Conservation (phyloP, 2,113 vertebrate species). For the Oxygymnocypris stewartii region DNA sequence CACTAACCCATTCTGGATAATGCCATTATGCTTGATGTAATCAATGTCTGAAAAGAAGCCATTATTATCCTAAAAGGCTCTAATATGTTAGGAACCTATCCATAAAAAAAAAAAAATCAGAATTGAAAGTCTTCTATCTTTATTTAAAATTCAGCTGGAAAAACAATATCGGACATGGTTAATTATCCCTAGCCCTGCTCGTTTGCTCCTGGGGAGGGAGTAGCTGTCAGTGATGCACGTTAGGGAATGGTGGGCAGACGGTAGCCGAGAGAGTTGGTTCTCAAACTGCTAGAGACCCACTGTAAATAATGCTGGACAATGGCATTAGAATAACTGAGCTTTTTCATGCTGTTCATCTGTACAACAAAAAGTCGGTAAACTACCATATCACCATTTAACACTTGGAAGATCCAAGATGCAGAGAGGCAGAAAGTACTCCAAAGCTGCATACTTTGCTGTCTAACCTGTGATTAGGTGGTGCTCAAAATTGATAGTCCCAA, state of each 20-base stretch:
- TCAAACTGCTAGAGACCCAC: background rate
- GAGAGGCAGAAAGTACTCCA: constrained; percentile 1
- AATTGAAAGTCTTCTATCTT: constrained; percentile 47
- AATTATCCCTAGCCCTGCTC: constrained; percentile 39
- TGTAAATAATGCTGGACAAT: background rate
- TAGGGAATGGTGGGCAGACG: background rate
- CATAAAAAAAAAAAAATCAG: too few species aligned
- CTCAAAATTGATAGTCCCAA: background rate
- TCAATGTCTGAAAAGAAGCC: constrained; percentile 34
- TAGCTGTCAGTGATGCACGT: constrained; percentile 60
- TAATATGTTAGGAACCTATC: constrained; percentile 12
- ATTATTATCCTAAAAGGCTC: constrained; percentile 44
- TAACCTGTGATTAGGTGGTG: constrained; percentile 2
- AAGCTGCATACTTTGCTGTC: background rate
- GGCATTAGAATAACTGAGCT: background rate
- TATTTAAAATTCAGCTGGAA: constrained; percentile 50
- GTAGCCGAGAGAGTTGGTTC: background rate
- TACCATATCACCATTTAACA: background rate
- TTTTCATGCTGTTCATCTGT: background rate
- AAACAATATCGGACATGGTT: constrained; percentile 45
- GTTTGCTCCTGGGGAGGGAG: constrained; percentile 42
- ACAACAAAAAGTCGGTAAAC: background rate
- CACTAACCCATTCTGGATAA: constrained; percentile 8
- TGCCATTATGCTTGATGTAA: constrained; percentile 49
- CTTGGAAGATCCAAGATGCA: background rate